Evolutionary conservation across 2,888 invertebrate species (phyloP).

Genomic region (Aleiodes alternator): DNA sequence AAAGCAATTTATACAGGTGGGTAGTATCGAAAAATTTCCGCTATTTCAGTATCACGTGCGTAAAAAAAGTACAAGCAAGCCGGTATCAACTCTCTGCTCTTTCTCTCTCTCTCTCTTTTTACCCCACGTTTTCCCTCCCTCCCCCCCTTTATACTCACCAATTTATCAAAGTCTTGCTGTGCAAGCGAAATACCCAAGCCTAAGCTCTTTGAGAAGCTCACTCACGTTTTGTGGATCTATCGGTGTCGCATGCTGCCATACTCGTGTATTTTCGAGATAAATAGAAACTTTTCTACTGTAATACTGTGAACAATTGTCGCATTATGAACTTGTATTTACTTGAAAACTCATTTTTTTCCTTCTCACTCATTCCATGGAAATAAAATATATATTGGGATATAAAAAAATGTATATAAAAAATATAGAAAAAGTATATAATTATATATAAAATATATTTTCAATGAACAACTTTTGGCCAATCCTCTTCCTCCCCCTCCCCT

Average conservation of each 20-base stretch:
- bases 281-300: slow-evolving; percentile 16
- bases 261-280: slow-evolving; percentile 19
- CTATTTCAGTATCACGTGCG: slow-evolving; percentile 36
- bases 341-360: not conserved
- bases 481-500: no score
- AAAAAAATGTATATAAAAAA: no score
- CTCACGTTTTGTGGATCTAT: slow-evolving; percentile 52
- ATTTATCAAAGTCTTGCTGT: slow-evolving; percentile 35
- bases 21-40: slow-evolving; percentile 25
- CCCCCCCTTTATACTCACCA: slow-evolving; percentile 17
- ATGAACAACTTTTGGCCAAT: no score
- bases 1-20: slow-evolving; percentile 28
- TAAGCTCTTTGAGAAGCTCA: slow-evolving; percentile 31
- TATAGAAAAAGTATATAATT: no score
- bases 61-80: slow-evolving; percentile 27
- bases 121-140: not conserved
- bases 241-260: slow-evolving; percentile 45
- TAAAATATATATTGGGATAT: no score
- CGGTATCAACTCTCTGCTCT: slow-evolving; percentile 26
- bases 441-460: no score
- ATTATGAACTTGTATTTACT: slow-evolving; percentile 30
- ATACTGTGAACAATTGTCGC: slow-evolving; percentile 28
- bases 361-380: no score
- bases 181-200: slow-evolving; percentile 27
- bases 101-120: not conserved